Base-by-base conservation (phyloP, 2,113 vertebrate genomes). In the Arothron firmamentum region DNA sequence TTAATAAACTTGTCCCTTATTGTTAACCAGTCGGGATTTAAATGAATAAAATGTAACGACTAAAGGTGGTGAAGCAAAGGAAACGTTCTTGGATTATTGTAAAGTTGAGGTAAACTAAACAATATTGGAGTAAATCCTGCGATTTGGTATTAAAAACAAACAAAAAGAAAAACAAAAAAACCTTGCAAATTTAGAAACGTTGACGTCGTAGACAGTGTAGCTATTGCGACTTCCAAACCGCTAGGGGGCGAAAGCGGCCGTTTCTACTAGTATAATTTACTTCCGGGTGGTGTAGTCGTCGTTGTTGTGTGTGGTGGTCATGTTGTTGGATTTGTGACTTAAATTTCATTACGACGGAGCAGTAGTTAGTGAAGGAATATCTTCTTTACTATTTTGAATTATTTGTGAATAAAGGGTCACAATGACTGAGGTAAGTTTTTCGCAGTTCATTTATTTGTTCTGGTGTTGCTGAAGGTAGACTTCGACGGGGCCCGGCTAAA, bases 351-450 rank as follows among this genome's bases (percentile, higher is more conserved):
- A 20, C 6, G 2, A 6, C 6, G 42, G n/a, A 31, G n/a, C 20
- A 52, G 5, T 8, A 23, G 6, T 34, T 12, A 0, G 1, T 18
- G 2, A 17, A 19, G 59, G 5, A 45, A 16, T 6, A 10, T 50
- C 23, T 1, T 60, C 34, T 56, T 13, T 0, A 0, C 1, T 45
- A 6, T 9, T 16, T 46, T 15, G 3, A 17, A 38, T 2, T 9
- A 7, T 18, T 8, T 0, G 15, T 13, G 23, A 12, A 1, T n/a
- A 52, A 9, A n/a, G 1, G 49, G 0, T 0, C 66, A 77, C 6
- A 11, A 89, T 89, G 87, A 62, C 80, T 8, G 87, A 89, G 83
- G 87, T 89, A 70, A 70, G 71, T 14, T 19, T 55, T 31, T 47
- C 3, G 42, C 38, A n/a, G 2, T 28, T 28, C 25, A 5, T 13